Percentiles rank a stretch among this genome's conserved stretches.
phyloP scores from a whole-genome alignment of 1,140 invertebrate species.

The Pseudachorutes palmiensis region DNA sequence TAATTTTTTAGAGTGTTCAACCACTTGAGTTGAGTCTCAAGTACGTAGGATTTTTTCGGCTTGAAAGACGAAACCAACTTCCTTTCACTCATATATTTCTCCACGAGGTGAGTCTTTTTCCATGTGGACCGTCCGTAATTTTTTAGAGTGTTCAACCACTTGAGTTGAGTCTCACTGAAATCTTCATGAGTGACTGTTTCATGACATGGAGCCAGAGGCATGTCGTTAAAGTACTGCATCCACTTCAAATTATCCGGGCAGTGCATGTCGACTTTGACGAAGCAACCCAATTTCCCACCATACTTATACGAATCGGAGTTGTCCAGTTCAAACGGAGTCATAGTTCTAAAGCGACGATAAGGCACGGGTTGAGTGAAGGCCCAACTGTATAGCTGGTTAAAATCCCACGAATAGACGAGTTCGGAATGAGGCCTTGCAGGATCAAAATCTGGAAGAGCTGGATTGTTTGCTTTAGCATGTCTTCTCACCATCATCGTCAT shows the following conservation, averaged over 20 bases:
- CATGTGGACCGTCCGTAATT: not conserved
- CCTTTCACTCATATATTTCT: too few species aligned
- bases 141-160: not conserved
- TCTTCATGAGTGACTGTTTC: not conserved
- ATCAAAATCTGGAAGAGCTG: not conserved
- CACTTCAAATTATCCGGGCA: not conserved
- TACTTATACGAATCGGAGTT: not conserved
- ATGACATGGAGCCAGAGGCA: not conserved
- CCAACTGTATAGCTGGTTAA: not conserved
- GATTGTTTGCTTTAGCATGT: not conserved
- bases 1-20: not conserved
- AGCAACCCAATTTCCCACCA: not conserved
- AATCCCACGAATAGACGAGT: not conserved
- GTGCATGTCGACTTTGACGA: not conserved
- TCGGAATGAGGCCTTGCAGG: not conserved
- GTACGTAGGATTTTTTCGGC: too few species aligned
- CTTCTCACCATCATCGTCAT: not conserved
- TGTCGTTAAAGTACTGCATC: not conserved
- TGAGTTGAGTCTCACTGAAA: not conserved
- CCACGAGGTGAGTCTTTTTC: not conserved
- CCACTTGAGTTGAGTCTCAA: not conserved
- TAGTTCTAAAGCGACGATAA: not conserved
- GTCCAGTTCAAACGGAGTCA: not conserved
- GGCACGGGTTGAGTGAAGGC: not conserved
- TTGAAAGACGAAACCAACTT: too few species aligned